These are phyloP conservation scores for Drosophila flavopinicola DNA, from an alignment of 2,888 invertebrate species.

Conservation along the genomic window DNA sequence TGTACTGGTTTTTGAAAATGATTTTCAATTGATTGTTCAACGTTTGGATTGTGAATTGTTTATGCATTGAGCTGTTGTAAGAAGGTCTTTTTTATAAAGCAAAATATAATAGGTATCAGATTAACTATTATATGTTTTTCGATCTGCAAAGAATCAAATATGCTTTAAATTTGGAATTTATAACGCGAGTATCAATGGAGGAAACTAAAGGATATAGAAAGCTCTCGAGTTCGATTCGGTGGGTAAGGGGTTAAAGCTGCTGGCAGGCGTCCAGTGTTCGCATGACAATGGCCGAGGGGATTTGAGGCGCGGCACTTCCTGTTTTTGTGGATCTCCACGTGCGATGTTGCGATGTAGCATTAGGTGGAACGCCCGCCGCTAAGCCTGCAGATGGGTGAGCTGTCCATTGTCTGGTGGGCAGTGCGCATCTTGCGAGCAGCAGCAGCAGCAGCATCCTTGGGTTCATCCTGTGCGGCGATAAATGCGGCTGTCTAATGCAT, in stretches of 20 bases:
- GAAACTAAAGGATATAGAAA: constrained; percentile 3
- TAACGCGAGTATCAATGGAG: background rate
- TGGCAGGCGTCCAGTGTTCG: constrained; percentile 64
- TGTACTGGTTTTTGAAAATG: no score
- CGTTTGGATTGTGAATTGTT: no score
- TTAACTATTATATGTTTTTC: no score
- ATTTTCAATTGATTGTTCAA: no score
- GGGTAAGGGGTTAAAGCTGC: constrained; percentile 43
- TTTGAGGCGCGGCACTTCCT: constrained; percentile 53
- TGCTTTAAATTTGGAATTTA: constrained; percentile 1
- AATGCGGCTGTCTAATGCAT: constrained; percentile 68
- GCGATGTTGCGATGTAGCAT: constrained; percentile 40
- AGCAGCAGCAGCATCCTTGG: constrained; percentile 20
- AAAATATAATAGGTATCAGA: no score
- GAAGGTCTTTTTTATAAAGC: no score
- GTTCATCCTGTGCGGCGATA: constrained; percentile 53
- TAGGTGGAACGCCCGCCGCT: constrained; percentile 58
- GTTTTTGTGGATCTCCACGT: constrained; percentile 47
- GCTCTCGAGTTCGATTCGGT: constrained; percentile 10
- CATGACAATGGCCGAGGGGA: constrained; percentile 63
- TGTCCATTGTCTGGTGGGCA: constrained; percentile 48
- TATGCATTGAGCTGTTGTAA: no score
- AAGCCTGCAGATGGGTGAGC: constrained; percentile 36
- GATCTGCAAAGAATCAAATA: no score
- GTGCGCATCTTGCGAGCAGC: constrained; percentile 34